Evolutionary conservation across 2,113 vertebrate species (phyloP).

Genomic region (Castor canadensis): DNA sequence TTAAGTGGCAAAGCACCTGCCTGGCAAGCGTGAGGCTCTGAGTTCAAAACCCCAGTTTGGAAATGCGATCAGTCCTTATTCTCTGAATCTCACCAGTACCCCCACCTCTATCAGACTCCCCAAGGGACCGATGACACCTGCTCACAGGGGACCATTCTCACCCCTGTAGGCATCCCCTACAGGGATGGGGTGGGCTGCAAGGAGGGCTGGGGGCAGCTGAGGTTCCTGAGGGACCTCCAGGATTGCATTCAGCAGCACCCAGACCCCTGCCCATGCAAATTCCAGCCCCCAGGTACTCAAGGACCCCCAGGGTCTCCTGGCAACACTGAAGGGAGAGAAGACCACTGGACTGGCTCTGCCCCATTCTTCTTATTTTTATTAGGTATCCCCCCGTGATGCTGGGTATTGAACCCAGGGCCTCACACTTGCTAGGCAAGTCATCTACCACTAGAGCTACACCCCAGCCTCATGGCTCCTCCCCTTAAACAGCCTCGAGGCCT

Average conservation of each 20-base stretch:
- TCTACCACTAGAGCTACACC: too few relatives aligned
- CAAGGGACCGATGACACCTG: neutral
- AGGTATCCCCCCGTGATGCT: too few relatives aligned
- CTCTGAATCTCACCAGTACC: neutral
- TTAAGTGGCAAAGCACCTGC: neutral
- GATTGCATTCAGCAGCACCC: neutral
- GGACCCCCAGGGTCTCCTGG: neutral
- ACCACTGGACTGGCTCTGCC: neutral
- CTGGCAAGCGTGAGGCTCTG: neutral
- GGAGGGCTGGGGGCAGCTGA: too few relatives aligned
- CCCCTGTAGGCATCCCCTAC: neutral
- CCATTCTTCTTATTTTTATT: too few relatives aligned
- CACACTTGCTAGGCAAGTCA: too few relatives aligned
- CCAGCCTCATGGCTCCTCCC: neutral
- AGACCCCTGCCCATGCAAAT: neutral
- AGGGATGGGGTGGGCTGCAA: neutral
- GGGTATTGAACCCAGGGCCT: too few relatives aligned
- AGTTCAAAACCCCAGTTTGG: neutral
- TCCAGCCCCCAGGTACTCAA: neutral
- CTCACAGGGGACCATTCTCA: neutral
- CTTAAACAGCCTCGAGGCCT: neutral
- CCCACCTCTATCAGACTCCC: neutral
- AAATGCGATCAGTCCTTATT: fast-evolving
- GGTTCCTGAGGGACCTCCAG: neutral
- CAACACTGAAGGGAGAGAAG: neutral